phyloP scores from a whole-genome alignment of 2,888 invertebrate genomes.

The Microctonus aethiopoides region DNA sequence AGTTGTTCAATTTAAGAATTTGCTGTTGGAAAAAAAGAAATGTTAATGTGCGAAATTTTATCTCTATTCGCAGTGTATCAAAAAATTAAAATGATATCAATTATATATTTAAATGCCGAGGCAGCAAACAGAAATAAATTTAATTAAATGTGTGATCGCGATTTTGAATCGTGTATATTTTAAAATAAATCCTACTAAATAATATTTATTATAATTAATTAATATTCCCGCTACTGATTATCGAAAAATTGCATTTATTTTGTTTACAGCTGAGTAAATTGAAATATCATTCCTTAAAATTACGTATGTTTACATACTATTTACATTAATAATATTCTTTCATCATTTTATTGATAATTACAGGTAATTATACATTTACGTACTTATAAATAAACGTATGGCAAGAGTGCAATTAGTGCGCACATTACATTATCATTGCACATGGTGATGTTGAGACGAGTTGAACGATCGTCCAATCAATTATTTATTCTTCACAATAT shows the following conservation, averaged over 20 bases:
- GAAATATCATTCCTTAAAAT: conserved; percentile 3
- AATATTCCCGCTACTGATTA: background rate
- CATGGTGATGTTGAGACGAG: background rate
- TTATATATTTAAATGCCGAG: background rate
- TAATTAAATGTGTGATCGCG: conserved; percentile 54
- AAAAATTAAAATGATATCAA: too few species aligned
- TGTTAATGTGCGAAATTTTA: conserved; percentile 34
- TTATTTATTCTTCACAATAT: background rate
- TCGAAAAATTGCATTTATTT: conserved; percentile 15
- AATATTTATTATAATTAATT: conserved; percentile 1
- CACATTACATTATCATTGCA: background rate
- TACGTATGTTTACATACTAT: conserved; percentile 2
- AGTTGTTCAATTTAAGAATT: background rate
- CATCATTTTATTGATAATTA: background rate
- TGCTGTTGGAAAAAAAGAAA: background rate
- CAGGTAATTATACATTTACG: background rate
- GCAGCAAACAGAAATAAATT: background rate
- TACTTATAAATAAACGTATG: background rate
- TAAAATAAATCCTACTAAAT: conserved; percentile 52
- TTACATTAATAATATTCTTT: conserved; percentile 8
- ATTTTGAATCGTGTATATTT: conserved; percentile 63
- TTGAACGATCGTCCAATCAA: background rate
- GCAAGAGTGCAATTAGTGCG: background rate
- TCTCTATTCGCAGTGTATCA: conserved; percentile 23
- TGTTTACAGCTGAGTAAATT: background rate